Percentiles rank a stretch among this genome's conserved stretches.
Conservation (phyloP, 2,113 vertebrate species). For the Hiodon tergisus region DNA sequence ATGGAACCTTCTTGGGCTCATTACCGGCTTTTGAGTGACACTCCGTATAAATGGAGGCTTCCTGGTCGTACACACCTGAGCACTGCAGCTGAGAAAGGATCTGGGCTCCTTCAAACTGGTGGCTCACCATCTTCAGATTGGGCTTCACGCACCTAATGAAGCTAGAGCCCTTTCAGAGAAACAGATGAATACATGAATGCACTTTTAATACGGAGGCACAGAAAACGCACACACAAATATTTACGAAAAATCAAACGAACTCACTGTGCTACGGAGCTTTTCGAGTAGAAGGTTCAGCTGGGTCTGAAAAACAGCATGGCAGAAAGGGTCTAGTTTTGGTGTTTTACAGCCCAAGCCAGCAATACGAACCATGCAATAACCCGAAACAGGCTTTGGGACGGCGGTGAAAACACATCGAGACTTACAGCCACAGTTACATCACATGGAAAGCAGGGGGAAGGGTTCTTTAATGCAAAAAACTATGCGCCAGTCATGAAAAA, state of each 20-base stretch:
- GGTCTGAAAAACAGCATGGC: constrained; percentile 68
- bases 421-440: constrained; percentile 1
- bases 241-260: constrained; percentile 41
- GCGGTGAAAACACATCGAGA: background rate
- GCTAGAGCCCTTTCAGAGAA: constrained; percentile 77
- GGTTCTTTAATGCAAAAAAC: background rate
- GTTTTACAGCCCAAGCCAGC: background rate
- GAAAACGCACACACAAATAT: background rate
- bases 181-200: constrained; percentile 15
- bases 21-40: no score
- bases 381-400: no score
- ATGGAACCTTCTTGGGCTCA: background rate
- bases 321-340: constrained; percentile 1
- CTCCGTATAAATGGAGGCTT: background rate
- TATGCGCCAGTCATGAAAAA: background rate
- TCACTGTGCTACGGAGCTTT: constrained; percentile 94
- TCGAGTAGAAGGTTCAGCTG: constrained; percentile 92
- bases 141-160: constrained; percentile 98
- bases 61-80: constrained; percentile 68
- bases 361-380: background rate
- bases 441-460: background rate
- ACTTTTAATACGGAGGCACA: background rate
- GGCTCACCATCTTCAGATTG: constrained; percentile 97
- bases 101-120: constrained; percentile 93
- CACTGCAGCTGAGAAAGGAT: constrained; percentile 97